Evolutionary conservation across 2,113 vertebrate genomes (phyloP), one percentile per base, ranked within the genome.

Genomic region (Todiramphus saurophagus): DNA sequence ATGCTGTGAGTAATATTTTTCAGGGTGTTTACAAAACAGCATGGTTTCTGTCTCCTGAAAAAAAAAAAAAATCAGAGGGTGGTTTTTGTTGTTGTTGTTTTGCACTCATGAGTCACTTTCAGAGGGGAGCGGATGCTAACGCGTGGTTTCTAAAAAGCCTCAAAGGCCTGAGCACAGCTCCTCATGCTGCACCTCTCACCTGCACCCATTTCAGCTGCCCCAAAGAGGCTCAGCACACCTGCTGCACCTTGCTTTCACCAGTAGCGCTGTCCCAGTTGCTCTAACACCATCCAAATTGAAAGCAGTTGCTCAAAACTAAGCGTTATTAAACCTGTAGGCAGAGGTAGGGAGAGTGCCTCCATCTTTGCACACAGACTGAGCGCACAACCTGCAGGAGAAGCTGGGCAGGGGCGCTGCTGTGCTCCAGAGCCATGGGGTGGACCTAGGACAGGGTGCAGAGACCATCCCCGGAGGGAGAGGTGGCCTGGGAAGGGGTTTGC

Each of bases 31-130:
- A 96, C 91, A 92, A 3, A 8, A 69, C 83, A 9, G 81, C 68
- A 35, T 66, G 91, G 91, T 91, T 96, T 94, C 85, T 96, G 80
- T 72, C 83, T 83, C 88, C 58, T 43, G n/a, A 16, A 59, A 87
- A 67, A 82, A 87, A 53, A 75, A 41, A 68, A 59, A n/a, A 48
- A 48, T 60, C 79, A 1, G 75, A 74, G 94, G 86, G 73, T 82
- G 95, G 91, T 48, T 96, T 85, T 91, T 90, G 95, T 94, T 96
- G 94, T 94, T 96, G 94, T 96, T 95, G 96, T 89, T 96, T n/a
- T 88, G 88, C 41, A 82, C 92, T 93, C 31, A 72, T 97, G 97
- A 97, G 95, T 97, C 96, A 97, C 94, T 97, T 94, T 90, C 90
- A 95, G 92, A 88, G 95, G 76, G 69, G 89, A 94, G 94, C 68